phyloP scores from a whole-genome alignment of 2,888 invertebrate species.

The Philhelius pedissequus region DNA sequence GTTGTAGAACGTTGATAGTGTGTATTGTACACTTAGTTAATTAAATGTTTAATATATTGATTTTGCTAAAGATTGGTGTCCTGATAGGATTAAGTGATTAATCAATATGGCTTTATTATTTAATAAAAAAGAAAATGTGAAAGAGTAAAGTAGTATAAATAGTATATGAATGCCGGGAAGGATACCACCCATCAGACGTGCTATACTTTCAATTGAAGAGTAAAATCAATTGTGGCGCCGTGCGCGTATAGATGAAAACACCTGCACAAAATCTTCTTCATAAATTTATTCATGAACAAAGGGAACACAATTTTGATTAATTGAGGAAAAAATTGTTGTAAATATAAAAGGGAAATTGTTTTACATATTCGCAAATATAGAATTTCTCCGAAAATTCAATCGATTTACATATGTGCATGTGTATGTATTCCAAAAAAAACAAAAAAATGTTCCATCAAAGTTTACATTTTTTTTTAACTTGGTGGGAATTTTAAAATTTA shows the following conservation, averaged over 20 bases:
- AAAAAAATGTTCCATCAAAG: neutral
- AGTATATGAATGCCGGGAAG: neutral
- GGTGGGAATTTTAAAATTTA: neutral
- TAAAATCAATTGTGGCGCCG: neutral
- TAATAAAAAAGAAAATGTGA: neutral
- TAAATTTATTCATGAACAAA: conserved; percentile 5
- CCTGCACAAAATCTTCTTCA: neutral
- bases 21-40: conserved; percentile 25
- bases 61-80: neutral
- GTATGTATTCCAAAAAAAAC: neutral
- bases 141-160: neutral
- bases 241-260: neutral
- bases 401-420: neutral
- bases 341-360: neutral
- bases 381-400: neutral
- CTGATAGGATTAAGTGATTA: conserved; percentile 8
- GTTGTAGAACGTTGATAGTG: too few species aligned
- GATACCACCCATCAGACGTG: neutral
- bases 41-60: conserved; percentile 23
- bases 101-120: neutral
- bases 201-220: neutral
- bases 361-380: neutral
- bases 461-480: neutral
- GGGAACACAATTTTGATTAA: neutral
- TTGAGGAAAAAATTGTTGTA: neutral